Base-by-base conservation (phyloP, 2,113 vertebrate species). In the Heterotis niloticus region DNA sequence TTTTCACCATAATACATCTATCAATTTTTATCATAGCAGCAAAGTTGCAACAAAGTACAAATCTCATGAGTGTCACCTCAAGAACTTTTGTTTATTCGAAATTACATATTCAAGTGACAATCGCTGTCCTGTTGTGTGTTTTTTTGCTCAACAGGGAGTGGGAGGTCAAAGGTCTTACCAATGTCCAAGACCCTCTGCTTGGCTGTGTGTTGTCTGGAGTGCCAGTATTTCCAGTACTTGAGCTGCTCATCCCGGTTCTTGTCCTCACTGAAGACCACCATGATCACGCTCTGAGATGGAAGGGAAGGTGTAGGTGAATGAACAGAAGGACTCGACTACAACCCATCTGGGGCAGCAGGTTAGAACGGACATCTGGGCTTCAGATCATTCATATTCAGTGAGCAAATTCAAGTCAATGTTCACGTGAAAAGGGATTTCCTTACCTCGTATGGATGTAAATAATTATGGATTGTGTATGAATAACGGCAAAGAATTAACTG, bases 161-260 rank as follows among this genome's bases (percentile, higher is more conserved):
- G 5, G 23, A n/a, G 51, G 28, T 12, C 67, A 24, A n/a, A 1
- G 85, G 62, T 69, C 94, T 93, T 83, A 99, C 97, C 97, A 0
- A 99, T 98, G 85, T 99, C 97, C 0, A 99, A 93, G 84, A 99
- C 97, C 81, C 97, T 93, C 87, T 99, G 97, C 81, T 98, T 99
- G 28, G 97, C 97, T 0, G 97, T 99, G 83, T 98, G 97, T 85
- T 99, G 97, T 59, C 97, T 92, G 0, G 93, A 95, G 88, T 98
- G 97, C 97, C 97, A 99, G 86, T 98, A 99, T 84, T 98, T 98
- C 97, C 97, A 98, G 84, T 98, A 98, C 28, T 98, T 99, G 52
- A 99, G 92, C 89, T 99, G 97, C 64, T 98, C 97, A 0, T 98
- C 97, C 14, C 97, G 91, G 88, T 96, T 98, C 86, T 99, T 99